Conservation (phyloP, 2,113 vertebrate species). For the Sinocyclocheilus anophthalmus region DNA sequence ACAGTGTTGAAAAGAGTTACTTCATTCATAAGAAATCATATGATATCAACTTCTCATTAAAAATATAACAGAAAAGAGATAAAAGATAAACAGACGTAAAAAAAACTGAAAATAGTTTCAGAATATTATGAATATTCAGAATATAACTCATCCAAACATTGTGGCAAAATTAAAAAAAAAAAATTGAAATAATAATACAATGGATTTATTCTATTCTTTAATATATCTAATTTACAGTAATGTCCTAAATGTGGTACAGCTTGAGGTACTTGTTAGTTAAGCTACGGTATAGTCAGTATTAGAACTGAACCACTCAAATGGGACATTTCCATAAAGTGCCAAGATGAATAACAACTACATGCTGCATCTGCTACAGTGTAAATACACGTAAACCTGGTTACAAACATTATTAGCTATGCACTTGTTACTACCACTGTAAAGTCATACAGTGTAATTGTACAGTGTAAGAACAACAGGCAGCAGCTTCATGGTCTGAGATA, state of each 20-base stretch:
- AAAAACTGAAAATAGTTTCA: background rate
- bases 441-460: background rate
- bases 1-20: background rate
- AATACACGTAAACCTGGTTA: background rate
- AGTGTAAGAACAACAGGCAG: background rate
- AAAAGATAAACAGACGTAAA: background rate
- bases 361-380: background rate
- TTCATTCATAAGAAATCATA: conserved; percentile 13
- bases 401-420: background rate
- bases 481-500: background rate
- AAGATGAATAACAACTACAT: background rate
- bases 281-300: background rate
- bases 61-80: background rate
- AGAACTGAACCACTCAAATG: background rate
- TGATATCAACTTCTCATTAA: background rate
- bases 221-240: background rate
- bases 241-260: background rate
- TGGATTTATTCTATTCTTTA: background rate
- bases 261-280: background rate
- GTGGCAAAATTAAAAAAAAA: background rate
- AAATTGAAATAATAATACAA: background rate
- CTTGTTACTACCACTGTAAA: background rate
- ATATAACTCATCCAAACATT: background rate
- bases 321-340: conserved; percentile 7
- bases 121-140: too few relatives aligned